A percentile compares a stretch with the other conserved stretches of the same genome.
phyloP scores from a whole-genome alignment of 2,888 invertebrate genomes.

The Ophonus ardosiacus region DNA sequence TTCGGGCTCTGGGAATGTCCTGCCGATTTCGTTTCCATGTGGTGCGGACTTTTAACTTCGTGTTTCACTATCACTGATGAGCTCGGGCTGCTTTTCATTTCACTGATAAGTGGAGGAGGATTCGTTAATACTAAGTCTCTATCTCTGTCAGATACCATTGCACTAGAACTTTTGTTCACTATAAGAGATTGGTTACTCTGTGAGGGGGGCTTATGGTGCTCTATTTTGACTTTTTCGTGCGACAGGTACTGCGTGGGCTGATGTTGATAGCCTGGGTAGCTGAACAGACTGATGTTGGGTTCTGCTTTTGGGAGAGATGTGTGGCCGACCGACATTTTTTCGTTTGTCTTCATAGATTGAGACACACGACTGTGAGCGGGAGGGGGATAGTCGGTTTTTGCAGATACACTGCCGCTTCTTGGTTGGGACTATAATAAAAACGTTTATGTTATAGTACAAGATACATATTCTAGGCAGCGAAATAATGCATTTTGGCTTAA shows the following conservation, averaged over 20 bases:
- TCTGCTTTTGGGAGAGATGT: conserved; percentile 77
- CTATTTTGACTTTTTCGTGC: conserved; percentile 81
- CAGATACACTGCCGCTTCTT: conserved; percentile 71
- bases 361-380: conserved; percentile 74
- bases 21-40: conserved; percentile 77
- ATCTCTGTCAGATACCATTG: conserved; percentile 69
- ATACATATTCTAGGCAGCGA: no score
- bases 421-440: conserved; percentile 64
- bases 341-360: conserved; percentile 70
- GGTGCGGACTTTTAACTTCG: conserved; percentile 81
- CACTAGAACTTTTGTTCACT: conserved; percentile 73
- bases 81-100: conserved; percentile 78
- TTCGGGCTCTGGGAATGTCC: conserved; percentile 80
- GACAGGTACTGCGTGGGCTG: conserved; percentile 74
- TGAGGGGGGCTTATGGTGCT: conserved; percentile 74
- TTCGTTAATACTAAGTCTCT: conserved; percentile 77
- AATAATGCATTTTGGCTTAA: no score
- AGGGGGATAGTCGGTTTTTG: conserved; percentile 76
- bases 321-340: conserved; percentile 70
- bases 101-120: conserved; percentile 83
- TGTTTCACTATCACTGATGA: conserved; percentile 90
- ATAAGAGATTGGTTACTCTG: conserved; percentile 71
- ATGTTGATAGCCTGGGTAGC: conserved; percentile 80
- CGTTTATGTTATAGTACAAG: no score
- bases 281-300: conserved; percentile 83